Evolutionary conservation across 2,113 vertebrate species (phyloP).

Genomic region (Poeciliopsis retropinna): DNA sequence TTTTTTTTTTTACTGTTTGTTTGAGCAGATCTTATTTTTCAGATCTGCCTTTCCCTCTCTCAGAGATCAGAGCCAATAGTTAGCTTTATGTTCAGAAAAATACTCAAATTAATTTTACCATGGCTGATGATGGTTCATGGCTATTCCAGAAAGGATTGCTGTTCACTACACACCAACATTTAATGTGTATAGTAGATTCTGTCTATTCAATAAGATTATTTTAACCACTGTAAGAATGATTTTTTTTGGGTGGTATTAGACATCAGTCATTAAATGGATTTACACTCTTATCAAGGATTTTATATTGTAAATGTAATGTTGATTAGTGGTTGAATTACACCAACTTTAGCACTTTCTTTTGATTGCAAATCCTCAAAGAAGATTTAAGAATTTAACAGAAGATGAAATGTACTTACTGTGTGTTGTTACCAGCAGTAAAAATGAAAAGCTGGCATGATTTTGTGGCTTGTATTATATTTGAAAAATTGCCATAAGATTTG

Average conservation of each 20-base stretch:
- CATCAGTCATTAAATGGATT: not conserved
- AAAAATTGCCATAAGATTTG: too few relatives aligned
- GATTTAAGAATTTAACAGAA: not conserved
- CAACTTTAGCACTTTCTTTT: not conserved
- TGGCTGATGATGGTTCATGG: not conserved
- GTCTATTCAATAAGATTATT: not conserved
- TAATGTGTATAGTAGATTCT: too few relatives aligned
- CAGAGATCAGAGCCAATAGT: conserved; percentile 21
- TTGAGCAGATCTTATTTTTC: conserved; percentile 67
- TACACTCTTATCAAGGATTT: not conserved
- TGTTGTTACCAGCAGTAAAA: not conserved
- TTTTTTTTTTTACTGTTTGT: conserved; percentile 74
- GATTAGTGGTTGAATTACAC: not conserved
- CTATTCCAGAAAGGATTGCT: not conserved
- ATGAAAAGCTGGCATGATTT: not conserved
- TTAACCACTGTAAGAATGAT: not conserved
- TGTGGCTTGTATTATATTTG: not conserved
- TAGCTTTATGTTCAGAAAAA: conserved; percentile 55
- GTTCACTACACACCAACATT: too few relatives aligned
- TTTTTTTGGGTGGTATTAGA: not conserved
- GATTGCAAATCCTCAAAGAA: not conserved
- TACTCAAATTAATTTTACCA: conserved; percentile 13
- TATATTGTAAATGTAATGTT: not conserved
- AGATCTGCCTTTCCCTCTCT: conserved; percentile 12
- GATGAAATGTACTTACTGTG: not conserved